Percentiles rank a stretch among this genome's conserved stretches.
Evolutionary conservation across 92 coral and sea anemone species (phyloP).

Genomic region (Porites cylindrica): DNA sequence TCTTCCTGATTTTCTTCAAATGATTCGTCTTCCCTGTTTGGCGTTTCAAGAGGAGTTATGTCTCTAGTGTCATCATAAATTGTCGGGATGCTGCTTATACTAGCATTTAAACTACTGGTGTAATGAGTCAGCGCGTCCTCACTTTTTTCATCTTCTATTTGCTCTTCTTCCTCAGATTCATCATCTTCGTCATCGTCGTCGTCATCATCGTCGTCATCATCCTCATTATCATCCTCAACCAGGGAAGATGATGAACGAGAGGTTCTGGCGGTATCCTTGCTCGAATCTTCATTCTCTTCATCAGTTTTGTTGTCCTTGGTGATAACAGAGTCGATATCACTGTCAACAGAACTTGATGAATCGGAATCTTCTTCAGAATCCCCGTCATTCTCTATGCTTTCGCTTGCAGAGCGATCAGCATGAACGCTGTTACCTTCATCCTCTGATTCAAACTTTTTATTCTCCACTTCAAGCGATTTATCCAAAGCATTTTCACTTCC

Average conservation of each 20-base stretch:
- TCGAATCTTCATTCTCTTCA: conserved; percentile 3
- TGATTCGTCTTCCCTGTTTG: conserved; percentile 20
- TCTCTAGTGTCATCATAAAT: conserved; percentile 57
- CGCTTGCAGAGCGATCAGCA: neutral
- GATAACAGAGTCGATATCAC: conserved; percentile 9
- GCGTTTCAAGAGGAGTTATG: conserved; percentile 13
- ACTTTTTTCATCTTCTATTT: conserved; percentile 37
- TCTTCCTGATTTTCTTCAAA: conserved; percentile 17
- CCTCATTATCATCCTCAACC: conserved; percentile 54
- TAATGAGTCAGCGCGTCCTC: conserved; percentile 64
- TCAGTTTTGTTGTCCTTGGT: neutral
- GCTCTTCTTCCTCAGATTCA: conserved; percentile 63
- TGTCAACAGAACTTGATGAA: conserved; percentile 24
- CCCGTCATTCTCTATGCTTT: conserved; percentile 49
- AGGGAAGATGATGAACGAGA: conserved; percentile 29
- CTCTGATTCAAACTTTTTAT: neutral
- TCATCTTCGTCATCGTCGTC: conserved; percentile 76
- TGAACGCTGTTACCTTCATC: neutral
- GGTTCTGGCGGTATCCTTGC: conserved; percentile 3
- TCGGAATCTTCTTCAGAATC: conserved; percentile 58
- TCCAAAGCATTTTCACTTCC: neutral
- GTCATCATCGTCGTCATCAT: conserved; percentile 64
- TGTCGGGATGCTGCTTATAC: conserved; percentile 79
- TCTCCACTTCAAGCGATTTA: neutral
- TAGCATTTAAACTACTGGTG: conserved; percentile 70